phyloP scores from a whole-genome alignment of 2,797 vertebrate genomes.

The Cyclura pinguis region DNA sequence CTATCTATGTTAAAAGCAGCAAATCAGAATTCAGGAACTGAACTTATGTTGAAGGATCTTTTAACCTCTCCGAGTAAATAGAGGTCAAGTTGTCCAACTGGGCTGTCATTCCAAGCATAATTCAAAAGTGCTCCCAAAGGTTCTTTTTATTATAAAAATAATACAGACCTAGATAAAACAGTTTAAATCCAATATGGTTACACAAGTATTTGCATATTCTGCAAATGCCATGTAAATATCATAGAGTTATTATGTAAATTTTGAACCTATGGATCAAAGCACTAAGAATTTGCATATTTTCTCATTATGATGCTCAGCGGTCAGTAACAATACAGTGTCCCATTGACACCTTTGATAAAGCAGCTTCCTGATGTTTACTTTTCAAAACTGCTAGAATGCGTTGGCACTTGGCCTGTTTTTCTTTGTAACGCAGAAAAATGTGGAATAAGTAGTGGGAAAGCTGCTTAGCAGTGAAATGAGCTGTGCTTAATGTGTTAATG shows the following conservation, averaged over 20 bases:
- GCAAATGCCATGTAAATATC: slow-evolving; percentile 33
- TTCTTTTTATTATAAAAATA: background rate
- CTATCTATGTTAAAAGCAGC: background rate
- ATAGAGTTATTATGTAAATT: slow-evolving; percentile 40
- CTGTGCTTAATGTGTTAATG: slow-evolving; percentile 26
- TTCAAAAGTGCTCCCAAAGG: background rate
- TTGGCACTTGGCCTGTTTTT: background rate
- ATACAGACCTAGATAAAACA: background rate
- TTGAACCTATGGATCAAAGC: slow-evolving; percentile 38
- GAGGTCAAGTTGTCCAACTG: background rate
- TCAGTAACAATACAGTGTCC: slow-evolving; percentile 32
- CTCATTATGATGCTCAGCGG: slow-evolving; percentile 40
- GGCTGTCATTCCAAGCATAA: background rate
- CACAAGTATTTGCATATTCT: background rate
- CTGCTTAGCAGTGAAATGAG: slow-evolving; percentile 16
- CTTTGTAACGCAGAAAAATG: background rate
- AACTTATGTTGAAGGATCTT: background rate
- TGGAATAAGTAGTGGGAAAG: background rate
- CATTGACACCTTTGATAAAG: background rate
- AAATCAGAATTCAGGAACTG: background rate
- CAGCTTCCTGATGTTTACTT: slow-evolving; percentile 40
- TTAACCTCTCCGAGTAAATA: slow-evolving; percentile 5
- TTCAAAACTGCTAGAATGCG: slow-evolving; percentile 2
- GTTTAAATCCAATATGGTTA: slow-evolving; percentile 13
- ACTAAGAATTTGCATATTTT: slow-evolving; percentile 26